Conservation (phyloP, 2,113 vertebrate species). For the Xerus inauris region DNA sequence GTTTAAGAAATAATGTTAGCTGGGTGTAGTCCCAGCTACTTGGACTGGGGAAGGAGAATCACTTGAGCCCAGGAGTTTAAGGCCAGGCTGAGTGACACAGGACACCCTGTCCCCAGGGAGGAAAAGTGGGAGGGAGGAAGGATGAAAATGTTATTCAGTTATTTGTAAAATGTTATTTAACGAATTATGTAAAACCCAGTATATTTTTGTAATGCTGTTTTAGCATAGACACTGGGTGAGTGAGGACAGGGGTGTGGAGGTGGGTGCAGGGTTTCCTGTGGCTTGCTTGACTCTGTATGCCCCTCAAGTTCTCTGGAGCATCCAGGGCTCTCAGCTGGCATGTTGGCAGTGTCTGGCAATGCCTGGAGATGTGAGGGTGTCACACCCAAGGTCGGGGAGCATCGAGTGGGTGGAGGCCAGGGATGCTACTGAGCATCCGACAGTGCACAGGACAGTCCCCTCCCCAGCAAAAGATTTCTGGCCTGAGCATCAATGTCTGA, state of each 20-base stretch:
- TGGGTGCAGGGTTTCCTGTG: neutral
- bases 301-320: neutral
- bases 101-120: neutral
- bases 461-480: too few species aligned
- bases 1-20: neutral
- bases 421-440: neutral
- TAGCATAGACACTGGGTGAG: neutral
- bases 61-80: neutral
- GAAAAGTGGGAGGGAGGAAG: neutral
- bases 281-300: fast-evolving
- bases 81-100: neutral
- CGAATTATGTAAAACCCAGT: neutral
- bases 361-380: neutral
- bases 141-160: neutral
- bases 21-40: neutral
- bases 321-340: neutral
- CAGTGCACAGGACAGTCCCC: neutral
- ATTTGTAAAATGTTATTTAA: neutral
- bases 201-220: neutral
- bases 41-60: neutral
- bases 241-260: neutral
- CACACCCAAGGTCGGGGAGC: neutral
- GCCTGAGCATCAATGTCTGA: neutral
- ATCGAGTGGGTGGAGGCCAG: neutral
- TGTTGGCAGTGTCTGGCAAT: neutral